Conservation (phyloP, 2,888 invertebrate species). For the Euproctis similis region DNA sequence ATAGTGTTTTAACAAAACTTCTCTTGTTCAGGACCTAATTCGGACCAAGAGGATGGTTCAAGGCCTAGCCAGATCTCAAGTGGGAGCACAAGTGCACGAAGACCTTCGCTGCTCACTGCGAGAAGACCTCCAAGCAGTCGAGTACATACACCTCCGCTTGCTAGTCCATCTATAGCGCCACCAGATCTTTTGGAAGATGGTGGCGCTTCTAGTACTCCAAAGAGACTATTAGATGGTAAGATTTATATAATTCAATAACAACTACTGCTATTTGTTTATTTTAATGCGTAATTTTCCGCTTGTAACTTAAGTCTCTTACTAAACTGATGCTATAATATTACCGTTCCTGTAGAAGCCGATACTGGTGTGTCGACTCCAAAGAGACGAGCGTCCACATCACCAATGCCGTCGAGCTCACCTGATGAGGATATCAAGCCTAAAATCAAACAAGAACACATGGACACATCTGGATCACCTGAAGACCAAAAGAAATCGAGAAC, state of each 20-base stretch:
- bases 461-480: conserved; percentile 79
- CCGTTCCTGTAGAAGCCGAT: conserved; percentile 47
- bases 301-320: too few relatives aligned
- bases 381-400: conserved; percentile 74
- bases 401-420: conserved; percentile 69
- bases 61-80: conserved; percentile 83
- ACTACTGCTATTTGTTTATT: too few relatives aligned
- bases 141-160: conserved; percentile 84
- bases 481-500: conserved; percentile 85
- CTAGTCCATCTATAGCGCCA: conserved; percentile 78
- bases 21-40: conserved; percentile 75
- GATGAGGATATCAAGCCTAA: conserved; percentile 70
- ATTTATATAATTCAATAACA: too few relatives aligned
- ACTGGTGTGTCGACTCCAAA: conserved; percentile 78
- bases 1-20: too few relatives aligned
- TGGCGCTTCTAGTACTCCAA: conserved; percentile 88
- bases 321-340: not conserved
- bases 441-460: conserved; percentile 82
- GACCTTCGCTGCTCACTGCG: conserved; percentile 65
- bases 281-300: too few relatives aligned
- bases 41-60: conserved; percentile 85
- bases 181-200: conserved; percentile 84
- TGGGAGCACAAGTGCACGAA: conserved; percentile 71
- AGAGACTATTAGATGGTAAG: conserved; percentile 78
- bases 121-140: conserved; percentile 71